Conservation (phyloP, 2,113 vertebrate genomes). For the Paracanthobrama guichenoti region DNA sequence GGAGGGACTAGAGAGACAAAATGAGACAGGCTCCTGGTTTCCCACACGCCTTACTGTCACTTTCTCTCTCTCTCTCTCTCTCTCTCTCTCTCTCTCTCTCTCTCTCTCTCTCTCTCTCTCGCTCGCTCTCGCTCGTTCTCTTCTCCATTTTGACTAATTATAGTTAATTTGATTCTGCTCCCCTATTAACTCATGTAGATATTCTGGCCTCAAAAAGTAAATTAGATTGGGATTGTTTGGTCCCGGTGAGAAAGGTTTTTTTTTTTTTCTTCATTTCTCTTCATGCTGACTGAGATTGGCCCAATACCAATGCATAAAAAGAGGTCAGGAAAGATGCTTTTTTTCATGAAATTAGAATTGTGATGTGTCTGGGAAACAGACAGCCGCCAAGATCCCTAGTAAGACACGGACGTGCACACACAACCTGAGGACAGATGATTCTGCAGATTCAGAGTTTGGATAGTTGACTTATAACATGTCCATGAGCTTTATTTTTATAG, state of each 20-base stretch:
- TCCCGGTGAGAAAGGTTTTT: conserved; percentile 71
- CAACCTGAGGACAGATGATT: neutral
- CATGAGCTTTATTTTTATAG: neutral
- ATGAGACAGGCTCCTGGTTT: conserved; percentile 66
- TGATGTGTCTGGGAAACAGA: conserved; percentile 60
- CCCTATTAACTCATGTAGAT: conserved; percentile 79
- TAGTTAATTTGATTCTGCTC: conserved; percentile 79
- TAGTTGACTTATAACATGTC: neutral
- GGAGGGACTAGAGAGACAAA: conserved; percentile 55
- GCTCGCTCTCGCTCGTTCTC: conserved; percentile 38
- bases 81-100: neutral
- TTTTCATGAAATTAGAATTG: conserved; percentile 71
- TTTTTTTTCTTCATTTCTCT: conserved; percentile 33
- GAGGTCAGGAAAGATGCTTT: conserved; percentile 75
- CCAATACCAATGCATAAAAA: conserved; percentile 73
- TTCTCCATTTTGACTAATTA: conserved; percentile 76
- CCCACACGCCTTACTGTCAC: conserved; percentile 46
- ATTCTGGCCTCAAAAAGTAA: conserved; percentile 81
- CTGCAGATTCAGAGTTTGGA: neutral
- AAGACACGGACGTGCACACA: neutral
- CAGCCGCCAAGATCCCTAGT: conserved; percentile 39
- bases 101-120: conserved; percentile 10
- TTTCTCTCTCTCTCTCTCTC: conserved; percentile 23
- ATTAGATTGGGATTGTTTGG: conserved; percentile 83
- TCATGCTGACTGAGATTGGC: conserved; percentile 53